A percentile compares a stretch with the other conserved stretches of the same genome.
phyloP scores from a whole-genome alignment of 2,888 invertebrate species.

The Drosophila greeni region DNA sequence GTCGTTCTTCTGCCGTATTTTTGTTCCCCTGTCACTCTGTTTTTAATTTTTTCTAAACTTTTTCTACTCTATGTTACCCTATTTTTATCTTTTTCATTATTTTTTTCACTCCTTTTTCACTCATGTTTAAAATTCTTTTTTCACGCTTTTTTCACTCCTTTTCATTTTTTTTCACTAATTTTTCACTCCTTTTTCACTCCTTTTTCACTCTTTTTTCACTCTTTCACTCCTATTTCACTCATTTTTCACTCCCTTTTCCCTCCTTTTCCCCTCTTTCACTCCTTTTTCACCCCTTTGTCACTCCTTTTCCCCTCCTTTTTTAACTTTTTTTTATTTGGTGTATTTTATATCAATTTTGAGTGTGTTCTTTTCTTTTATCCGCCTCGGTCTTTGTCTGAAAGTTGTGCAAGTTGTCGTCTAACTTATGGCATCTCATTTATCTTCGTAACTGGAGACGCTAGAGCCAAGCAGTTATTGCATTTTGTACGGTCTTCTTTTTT shows the following conservation, averaged over 20 bases:
- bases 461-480: slow-evolving; percentile 60
- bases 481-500: slow-evolving; percentile 29
- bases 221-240: too few species aligned
- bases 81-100: too few species aligned
- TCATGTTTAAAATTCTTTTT: too few species aligned
- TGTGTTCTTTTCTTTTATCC: slow-evolving; percentile 45
- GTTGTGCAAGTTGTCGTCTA: slow-evolving; percentile 69
- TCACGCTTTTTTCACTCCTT: too few species aligned
- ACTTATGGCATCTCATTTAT: slow-evolving; percentile 74
- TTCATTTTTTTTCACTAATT: too few species aligned
- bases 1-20: slow-evolving; percentile 8
- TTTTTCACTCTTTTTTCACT: not conserved
- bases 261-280: too few species aligned
- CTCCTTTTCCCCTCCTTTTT: not conserved
- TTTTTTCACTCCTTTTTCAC: too few species aligned
- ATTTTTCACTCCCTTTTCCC: too few species aligned
- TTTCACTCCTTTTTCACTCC: too few species aligned
- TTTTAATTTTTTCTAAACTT: too few species aligned
- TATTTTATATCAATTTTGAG: slow-evolving; percentile 63
- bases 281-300: too few species aligned
- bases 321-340: slow-evolving; percentile 37
- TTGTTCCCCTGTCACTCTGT: slow-evolving; percentile 3
- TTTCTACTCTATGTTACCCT: too few species aligned
- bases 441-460: slow-evolving; percentile 62
- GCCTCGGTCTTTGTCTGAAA: slow-evolving; percentile 30